phyloP scores from a whole-genome alignment of 2,113 vertebrate genomes.

The Hyperopisus bebe region DNA sequence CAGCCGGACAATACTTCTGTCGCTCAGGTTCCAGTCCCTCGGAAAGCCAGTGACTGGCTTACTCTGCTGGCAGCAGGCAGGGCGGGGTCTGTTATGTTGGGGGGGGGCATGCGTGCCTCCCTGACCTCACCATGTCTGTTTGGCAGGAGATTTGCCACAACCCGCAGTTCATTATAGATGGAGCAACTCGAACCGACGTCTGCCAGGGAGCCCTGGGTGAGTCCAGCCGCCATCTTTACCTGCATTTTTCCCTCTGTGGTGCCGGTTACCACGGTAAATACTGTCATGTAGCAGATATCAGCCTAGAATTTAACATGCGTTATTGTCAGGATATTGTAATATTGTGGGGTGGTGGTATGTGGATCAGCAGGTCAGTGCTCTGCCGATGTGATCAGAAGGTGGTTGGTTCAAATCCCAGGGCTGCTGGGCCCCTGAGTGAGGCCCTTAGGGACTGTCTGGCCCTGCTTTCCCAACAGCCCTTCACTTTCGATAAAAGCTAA shows the following conservation, averaged over 20 bases:
- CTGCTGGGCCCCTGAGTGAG: not conserved
- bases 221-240: constrained; percentile 39
- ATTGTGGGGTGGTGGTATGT: not conserved
- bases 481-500: not conserved
- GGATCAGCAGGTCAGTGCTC: not conserved
- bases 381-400: not conserved
- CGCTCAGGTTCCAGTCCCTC: not conserved
- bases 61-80: not conserved
- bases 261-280: not conserved
- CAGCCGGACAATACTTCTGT: not conserved
- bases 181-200: constrained; percentile 40
- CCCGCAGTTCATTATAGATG: constrained; percentile 20
- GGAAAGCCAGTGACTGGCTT: not conserved
- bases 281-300: not conserved
- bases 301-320: not conserved
- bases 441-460: not conserved
- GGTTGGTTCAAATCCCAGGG: not conserved
- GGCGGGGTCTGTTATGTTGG: not conserved
- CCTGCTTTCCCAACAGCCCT: not conserved
- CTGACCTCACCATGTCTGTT: constrained; percentile 50
- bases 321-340: not conserved
- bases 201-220: constrained; percentile 44
- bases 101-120: not conserved
- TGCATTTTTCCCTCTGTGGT: constrained; percentile 30
- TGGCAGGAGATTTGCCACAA: constrained; percentile 44